Evolutionary conservation across 2,797 vertebrate genomes (phyloP).

Genomic region (Hippopotamyrus pictus): DNA sequence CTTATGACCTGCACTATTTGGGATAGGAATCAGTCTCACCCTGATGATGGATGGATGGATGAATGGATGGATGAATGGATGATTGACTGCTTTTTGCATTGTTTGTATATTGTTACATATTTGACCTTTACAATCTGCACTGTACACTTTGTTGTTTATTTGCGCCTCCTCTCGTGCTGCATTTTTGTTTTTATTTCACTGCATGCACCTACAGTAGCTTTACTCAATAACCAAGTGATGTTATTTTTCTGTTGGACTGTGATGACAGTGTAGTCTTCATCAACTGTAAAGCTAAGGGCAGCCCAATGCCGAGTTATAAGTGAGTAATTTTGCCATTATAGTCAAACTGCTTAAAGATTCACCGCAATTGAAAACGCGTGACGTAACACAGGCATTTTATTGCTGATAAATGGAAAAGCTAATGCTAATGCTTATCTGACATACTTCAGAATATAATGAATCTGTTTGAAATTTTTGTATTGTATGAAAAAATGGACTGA

Average conservation of each 20-base stretch:
- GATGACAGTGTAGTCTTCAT: conserved; percentile 84
- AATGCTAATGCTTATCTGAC: background rate
- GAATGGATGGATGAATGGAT: background rate
- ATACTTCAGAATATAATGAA: background rate
- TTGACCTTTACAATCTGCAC: background rate
- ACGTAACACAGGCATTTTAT: background rate
- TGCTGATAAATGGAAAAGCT: background rate
- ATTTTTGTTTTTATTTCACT: conserved; percentile 36
- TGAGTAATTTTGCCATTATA: conserved; percentile 36
- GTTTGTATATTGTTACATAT: background rate
- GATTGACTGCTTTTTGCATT: background rate
- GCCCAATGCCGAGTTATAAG: conserved; percentile 76
- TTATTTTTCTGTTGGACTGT: conserved; percentile 76
- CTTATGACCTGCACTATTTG: background rate
- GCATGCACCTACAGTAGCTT: conserved; percentile 74
- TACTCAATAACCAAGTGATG: conserved; percentile 78
- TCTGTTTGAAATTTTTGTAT: background rate
- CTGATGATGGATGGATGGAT: background rate
- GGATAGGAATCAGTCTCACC: background rate
- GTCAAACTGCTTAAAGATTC: background rate
- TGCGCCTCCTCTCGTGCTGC: background rate
- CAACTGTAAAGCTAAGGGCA: conserved; percentile 82
- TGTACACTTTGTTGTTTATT: background rate
- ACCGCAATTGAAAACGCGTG: background rate
- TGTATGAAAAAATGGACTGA: background rate